phyloP scores from a whole-genome alignment of 2,797 vertebrate genomes.

The Aulostomus chinensis region DNA sequence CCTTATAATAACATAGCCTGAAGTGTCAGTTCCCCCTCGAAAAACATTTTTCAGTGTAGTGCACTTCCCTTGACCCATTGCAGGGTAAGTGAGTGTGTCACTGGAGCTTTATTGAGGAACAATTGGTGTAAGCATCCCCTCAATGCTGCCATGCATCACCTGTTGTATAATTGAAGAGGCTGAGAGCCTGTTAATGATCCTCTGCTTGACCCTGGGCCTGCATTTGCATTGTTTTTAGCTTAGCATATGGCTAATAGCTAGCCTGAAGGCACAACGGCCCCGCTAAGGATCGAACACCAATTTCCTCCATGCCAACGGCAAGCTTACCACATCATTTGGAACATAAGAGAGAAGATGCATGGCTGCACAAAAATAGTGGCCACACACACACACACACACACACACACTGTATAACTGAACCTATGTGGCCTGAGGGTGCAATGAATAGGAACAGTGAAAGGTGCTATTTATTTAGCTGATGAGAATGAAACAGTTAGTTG shows the following conservation, averaged over 20 bases:
- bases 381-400: slow-evolving; percentile 37
- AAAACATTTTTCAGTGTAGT: slow-evolving; percentile 26
- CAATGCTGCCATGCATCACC: slow-evolving; percentile 64
- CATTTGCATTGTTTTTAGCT: slow-evolving; percentile 80
- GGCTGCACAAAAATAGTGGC: slow-evolving; percentile 14
- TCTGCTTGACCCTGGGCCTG: slow-evolving; percentile 59
- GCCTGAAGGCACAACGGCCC: slow-evolving; percentile 55
- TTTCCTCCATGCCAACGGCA: slow-evolving; percentile 65
- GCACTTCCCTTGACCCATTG: slow-evolving; percentile 57
- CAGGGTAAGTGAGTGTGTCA: slow-evolving; percentile 55
- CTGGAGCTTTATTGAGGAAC: slow-evolving; percentile 61
- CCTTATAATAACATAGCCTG: slow-evolving; percentile 36
- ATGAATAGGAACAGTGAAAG: slow-evolving; percentile 57
- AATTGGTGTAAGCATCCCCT: slow-evolving; percentile 61
- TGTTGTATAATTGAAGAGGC: slow-evolving; percentile 74
- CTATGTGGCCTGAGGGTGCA: slow-evolving; percentile 43
- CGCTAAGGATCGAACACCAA: slow-evolving; percentile 74
- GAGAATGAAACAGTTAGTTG: slow-evolving; percentile 56
- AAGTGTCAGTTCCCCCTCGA: slow-evolving; percentile 15
- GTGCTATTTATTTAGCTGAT: slow-evolving; percentile 76
- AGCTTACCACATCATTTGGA: slow-evolving; percentile 64
- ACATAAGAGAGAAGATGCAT: slow-evolving; percentile 45
- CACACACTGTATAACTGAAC: slow-evolving; percentile 47
- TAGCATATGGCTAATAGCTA: slow-evolving; percentile 75
- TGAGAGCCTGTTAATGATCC: slow-evolving; percentile 68